Evolutionary conservation across 2,888 invertebrate genomes (phyloP).

Genomic region (Hydropsyche betteni): DNA sequence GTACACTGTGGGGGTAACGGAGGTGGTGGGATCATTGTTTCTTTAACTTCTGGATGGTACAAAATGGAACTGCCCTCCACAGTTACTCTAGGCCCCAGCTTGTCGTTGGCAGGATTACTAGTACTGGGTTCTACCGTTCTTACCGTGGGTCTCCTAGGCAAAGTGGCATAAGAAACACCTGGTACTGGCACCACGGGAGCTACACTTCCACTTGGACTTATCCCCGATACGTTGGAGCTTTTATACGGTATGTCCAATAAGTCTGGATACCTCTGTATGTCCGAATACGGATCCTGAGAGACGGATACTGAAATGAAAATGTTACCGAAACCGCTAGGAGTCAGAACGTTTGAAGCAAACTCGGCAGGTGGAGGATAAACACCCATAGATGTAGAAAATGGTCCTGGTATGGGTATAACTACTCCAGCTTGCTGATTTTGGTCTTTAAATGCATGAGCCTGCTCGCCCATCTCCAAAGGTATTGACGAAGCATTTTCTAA

Average conservation of each 20-base stretch:
- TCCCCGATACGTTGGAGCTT: conserved; percentile 59
- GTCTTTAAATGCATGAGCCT: conserved; percentile 44
- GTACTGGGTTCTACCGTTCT: conserved; percentile 31
- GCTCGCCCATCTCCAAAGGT: conserved; percentile 57
- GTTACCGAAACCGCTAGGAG: conserved; percentile 71
- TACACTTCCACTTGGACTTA: conserved; percentile 40
- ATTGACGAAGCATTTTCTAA: conserved; percentile 56
- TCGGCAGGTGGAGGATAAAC: conserved; percentile 68
- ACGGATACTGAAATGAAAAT: conserved; percentile 79
- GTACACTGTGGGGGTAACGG: conserved; percentile 45
- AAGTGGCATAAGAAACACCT: conserved; percentile 61
- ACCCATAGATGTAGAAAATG: conserved; percentile 54
- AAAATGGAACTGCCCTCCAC: conserved; percentile 50
- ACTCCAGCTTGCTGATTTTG: conserved; percentile 58
- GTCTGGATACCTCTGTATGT: conserved; percentile 75
- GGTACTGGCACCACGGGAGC: conserved; percentile 53
- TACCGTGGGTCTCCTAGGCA: conserved; percentile 58
- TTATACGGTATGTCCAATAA: conserved; percentile 72
- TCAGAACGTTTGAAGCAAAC: conserved; percentile 65
- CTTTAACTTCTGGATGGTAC: conserved; percentile 48
- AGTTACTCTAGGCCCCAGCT: conserved; percentile 50
- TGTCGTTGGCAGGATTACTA: conserved; percentile 44
- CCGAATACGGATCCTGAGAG: conserved; percentile 71
- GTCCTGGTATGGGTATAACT: conserved; percentile 57
- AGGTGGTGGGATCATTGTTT: conserved; percentile 46